These are phyloP conservation scores for Agrochola lychnidis DNA, from an alignment of 2,888 invertebrate species.

Conservation along the genomic window DNA sequence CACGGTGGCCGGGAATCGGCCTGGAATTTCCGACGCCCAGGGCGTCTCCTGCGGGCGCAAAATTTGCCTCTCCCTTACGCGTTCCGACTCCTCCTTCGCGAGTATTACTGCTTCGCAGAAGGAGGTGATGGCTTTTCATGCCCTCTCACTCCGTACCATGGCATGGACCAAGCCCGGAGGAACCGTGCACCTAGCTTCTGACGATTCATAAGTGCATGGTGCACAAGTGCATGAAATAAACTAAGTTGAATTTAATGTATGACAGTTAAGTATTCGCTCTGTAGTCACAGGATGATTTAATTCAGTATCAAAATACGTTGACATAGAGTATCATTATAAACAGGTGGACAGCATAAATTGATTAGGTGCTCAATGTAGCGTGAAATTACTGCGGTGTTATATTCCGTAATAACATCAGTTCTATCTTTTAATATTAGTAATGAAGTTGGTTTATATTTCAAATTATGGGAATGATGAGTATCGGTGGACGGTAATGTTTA, in stretches of 20 bases:
- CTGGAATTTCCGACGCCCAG: no score
- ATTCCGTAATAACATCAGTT: constrained; percentile 2
- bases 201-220: no score
- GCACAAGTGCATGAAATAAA: background rate
- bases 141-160: no score
- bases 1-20: no score
- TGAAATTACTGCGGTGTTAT: constrained; percentile 61
- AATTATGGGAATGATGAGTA: constrained; percentile 3
- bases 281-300: background rate
- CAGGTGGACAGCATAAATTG: constrained; percentile 66
- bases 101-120: no score
- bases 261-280: background rate
- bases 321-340: constrained; percentile 3
- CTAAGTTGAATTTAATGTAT: background rate
- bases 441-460: constrained; percentile 21
- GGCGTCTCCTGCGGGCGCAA: no score
- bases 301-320: background rate
- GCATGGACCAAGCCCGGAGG: no score
- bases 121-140: no score
- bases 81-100: no score
- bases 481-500: background rate
- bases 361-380: constrained; percentile 67
- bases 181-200: background rate
- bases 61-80: no score
- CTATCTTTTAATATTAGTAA: constrained; percentile 8